These are phyloP conservation scores for Lampris incognitus DNA, from an alignment of 2,113 vertebrate species.

Conservation along the genomic window DNA sequence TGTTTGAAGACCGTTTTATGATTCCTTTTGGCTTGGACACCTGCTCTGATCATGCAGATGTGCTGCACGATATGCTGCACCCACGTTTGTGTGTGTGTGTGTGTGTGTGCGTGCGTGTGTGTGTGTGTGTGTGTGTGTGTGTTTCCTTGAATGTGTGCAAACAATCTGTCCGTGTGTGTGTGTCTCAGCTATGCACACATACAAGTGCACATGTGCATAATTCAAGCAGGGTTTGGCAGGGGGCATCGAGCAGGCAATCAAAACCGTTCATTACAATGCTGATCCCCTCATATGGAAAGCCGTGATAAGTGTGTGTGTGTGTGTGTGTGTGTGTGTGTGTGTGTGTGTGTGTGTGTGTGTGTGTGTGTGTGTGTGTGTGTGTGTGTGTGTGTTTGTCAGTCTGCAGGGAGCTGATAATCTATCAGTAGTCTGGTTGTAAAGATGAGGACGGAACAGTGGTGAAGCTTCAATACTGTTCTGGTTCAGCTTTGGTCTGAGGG, in stretches of 20 bases:
- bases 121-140: constrained; percentile 21
- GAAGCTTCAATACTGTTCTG: constrained; percentile 46
- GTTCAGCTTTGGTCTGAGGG: constrained; percentile 41
- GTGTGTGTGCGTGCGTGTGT: not conserved
- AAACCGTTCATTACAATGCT: constrained; percentile 75
- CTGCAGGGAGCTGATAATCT: constrained; percentile 72
- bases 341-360: constrained; percentile 63
- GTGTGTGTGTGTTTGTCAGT: constrained; percentile 62
- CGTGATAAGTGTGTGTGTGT: constrained; percentile 74
- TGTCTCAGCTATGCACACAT: not conserved
- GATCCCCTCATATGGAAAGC: constrained; percentile 76
- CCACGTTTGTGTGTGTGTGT: too few species aligned
- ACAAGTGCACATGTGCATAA: not conserved
- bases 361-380: constrained; percentile 54
- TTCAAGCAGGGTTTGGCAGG: constrained; percentile 49
- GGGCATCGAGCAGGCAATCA: constrained; percentile 72
- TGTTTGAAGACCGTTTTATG: too few species aligned
- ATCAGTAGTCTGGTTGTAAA: constrained; percentile 64
- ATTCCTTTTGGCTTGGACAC: too few species aligned
- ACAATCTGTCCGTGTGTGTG: constrained; percentile 6
- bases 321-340: constrained; percentile 57
- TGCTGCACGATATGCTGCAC: too few species aligned
- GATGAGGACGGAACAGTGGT: constrained; percentile 48
- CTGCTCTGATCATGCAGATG: too few species aligned
- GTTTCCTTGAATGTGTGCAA: constrained; percentile 22